phyloP scores from a whole-genome alignment of 64 coral and sea anemone species.

The Montipora foliosa region DNA sequence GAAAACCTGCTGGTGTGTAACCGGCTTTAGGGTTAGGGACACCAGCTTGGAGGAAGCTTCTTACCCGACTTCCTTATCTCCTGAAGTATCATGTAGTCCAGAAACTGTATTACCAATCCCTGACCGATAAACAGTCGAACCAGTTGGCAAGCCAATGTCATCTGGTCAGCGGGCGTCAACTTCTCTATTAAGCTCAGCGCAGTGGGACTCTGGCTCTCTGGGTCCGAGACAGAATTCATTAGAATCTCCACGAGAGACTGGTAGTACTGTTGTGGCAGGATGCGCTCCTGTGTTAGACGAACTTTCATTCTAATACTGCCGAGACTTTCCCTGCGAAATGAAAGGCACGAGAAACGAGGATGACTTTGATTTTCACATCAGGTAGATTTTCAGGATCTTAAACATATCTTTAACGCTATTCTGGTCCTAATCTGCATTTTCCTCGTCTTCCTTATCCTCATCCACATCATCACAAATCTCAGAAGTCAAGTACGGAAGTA shows the following conservation, averaged over 20 bases:
- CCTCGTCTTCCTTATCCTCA: too few relatives aligned
- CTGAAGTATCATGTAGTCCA: slow-evolving; percentile 75
- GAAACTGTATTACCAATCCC: slow-evolving; percentile 57
- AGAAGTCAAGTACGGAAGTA: too few relatives aligned
- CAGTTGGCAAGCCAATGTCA: slow-evolving; percentile 76
- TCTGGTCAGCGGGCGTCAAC: slow-evolving; percentile 74
- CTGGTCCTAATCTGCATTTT: too few relatives aligned
- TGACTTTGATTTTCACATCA: neutral
- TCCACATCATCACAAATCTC: too few relatives aligned
- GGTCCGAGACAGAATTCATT: slow-evolving; percentile 56
- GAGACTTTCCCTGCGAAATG: slow-evolving; percentile 77
- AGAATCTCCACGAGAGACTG: slow-evolving; percentile 77
- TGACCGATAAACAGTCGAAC: slow-evolving; percentile 91
- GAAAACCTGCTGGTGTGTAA: too few relatives aligned
- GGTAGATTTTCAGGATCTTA: too few relatives aligned
- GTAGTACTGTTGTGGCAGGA: slow-evolving; percentile 82
- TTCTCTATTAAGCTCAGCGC: slow-evolving; percentile 81
- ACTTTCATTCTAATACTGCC: slow-evolving; percentile 95
- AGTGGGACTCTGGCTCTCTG: neutral
- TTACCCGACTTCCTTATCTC: slow-evolving; percentile 88
- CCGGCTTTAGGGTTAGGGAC: too few relatives aligned
- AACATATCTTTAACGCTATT: too few relatives aligned
- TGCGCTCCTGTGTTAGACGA: slow-evolving; percentile 79
- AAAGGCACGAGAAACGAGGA: neutral
- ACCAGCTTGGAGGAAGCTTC: neutral